phyloP scores from a whole-genome alignment of 2,888 invertebrate genomes.

The Clostera curtula region DNA sequence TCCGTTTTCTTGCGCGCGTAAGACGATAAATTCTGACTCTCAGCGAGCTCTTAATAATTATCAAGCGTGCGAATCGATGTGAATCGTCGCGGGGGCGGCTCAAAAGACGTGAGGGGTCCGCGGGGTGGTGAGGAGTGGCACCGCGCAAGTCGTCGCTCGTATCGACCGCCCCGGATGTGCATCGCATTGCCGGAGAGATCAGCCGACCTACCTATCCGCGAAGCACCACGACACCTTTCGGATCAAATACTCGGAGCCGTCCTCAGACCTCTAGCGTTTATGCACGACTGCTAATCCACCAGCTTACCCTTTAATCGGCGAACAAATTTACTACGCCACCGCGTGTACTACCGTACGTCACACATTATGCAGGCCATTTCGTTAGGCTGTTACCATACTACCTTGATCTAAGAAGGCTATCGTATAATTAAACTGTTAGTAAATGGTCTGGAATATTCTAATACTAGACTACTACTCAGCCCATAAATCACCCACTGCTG shows the following conservation, averaged over 20 bases:
- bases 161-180: constrained; percentile 73
- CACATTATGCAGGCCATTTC: no score
- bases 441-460: no score
- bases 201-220: constrained; percentile 48
- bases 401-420: no score
- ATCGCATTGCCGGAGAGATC: constrained; percentile 62
- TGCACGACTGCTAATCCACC: no score
- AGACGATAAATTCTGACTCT: constrained; percentile 30
- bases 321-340: no score
- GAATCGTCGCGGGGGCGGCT: constrained; percentile 44
- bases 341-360: no score
- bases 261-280: no score
- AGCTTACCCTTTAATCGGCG: no score
- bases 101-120: constrained; percentile 37
- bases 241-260: constrained; percentile 22
- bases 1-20: constrained; percentile 19
- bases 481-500: no score
- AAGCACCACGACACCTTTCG: constrained; percentile 34
- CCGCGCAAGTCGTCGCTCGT: constrained; percentile 66
- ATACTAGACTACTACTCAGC: no score
- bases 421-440: no score
- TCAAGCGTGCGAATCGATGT: constrained; percentile 62
- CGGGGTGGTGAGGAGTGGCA: constrained; percentile 45
- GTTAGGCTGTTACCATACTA: no score
- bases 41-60: constrained; percentile 43